phyloP scores from a whole-genome alignment of 2,113 vertebrate species.

The Triplophysa rosa region DNA sequence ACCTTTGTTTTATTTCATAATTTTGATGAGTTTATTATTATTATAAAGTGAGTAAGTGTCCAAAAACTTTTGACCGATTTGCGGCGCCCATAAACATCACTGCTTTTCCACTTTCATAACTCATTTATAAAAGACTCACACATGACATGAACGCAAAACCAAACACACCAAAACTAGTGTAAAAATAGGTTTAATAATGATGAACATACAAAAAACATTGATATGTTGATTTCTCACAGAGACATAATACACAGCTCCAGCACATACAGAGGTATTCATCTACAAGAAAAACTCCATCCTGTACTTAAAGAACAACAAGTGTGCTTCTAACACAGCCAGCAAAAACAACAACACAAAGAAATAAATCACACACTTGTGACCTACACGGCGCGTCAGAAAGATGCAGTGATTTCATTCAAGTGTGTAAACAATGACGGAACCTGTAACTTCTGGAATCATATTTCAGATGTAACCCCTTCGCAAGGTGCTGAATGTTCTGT shows the following conservation, averaged over 20 bases:
- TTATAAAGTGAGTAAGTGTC: too few species aligned
- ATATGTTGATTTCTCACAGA: constrained; percentile 29
- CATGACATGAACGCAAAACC: neutral
- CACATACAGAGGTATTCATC: neutral
- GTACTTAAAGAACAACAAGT: neutral
- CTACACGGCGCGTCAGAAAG: constrained; percentile 44
- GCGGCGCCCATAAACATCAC: too few species aligned
- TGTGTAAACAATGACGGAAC: constrained; percentile 33
- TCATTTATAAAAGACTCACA: too few species aligned
- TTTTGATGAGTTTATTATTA: too few species aligned
- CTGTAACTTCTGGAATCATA: neutral
- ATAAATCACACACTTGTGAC: constrained; percentile 51
- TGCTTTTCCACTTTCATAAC: too few species aligned
- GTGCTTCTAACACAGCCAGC: neutral
- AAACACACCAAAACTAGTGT: constrained; percentile 15
- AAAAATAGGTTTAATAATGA: constrained; percentile 47
- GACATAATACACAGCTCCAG: constrained; percentile 8
- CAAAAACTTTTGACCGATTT: too few species aligned
- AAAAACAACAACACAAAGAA: constrained; percentile 5
- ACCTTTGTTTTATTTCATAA: too few species aligned
- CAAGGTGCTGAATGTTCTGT: neutral
- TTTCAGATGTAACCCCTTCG: neutral
- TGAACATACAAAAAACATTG: neutral
- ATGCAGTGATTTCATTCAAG: constrained; percentile 32
- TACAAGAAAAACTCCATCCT: neutral